Percentiles rank a stretch among this genome's conserved stretches.
Conservation (phyloP, 2,797 vertebrate genomes). For the Pogonophryne albipinna region DNA sequence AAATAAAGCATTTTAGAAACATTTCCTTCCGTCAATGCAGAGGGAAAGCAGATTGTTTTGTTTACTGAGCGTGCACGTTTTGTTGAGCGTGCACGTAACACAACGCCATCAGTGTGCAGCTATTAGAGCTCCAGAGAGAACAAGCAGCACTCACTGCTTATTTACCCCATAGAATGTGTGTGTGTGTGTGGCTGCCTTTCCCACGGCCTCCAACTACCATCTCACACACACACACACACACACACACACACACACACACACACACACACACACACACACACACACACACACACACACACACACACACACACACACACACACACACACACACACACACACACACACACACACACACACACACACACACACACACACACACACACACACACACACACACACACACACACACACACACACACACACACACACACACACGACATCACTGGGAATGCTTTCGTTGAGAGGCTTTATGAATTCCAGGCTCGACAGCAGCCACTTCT, state of each 20-base stretch:
- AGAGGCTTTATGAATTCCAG: slow-evolving; percentile 49
- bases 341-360: slow-evolving; percentile 40
- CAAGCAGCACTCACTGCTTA: slow-evolving; percentile 69
- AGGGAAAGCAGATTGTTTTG: slow-evolving; percentile 15
- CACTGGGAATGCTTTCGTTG: slow-evolving; percentile 35
- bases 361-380: slow-evolving; percentile 37
- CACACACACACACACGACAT: slow-evolving; percentile 51
- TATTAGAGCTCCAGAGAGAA: slow-evolving; percentile 60
- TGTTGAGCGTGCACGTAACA: slow-evolving; percentile 8
- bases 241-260: slow-evolving; percentile 37
- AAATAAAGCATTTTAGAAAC: too few species aligned
- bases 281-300: slow-evolving; percentile 40
- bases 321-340: slow-evolving; percentile 38
- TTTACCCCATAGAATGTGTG: slow-evolving; percentile 58
- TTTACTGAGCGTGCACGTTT: not conserved
- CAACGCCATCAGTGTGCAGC: not conserved
- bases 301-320: slow-evolving; percentile 37
- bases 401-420: slow-evolving; percentile 40
- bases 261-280: slow-evolving; percentile 38
- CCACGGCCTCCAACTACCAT: slow-evolving; percentile 72
- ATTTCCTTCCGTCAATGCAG: slow-evolving; percentile 1
- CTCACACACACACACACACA: slow-evolving; percentile 30
- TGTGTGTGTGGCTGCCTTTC: slow-evolving; percentile 72
- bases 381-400: slow-evolving; percentile 38
- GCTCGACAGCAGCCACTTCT: slow-evolving; percentile 49